phyloP scores from a whole-genome alignment of 2,888 invertebrate species.

The Drosophila mulleri region DNA sequence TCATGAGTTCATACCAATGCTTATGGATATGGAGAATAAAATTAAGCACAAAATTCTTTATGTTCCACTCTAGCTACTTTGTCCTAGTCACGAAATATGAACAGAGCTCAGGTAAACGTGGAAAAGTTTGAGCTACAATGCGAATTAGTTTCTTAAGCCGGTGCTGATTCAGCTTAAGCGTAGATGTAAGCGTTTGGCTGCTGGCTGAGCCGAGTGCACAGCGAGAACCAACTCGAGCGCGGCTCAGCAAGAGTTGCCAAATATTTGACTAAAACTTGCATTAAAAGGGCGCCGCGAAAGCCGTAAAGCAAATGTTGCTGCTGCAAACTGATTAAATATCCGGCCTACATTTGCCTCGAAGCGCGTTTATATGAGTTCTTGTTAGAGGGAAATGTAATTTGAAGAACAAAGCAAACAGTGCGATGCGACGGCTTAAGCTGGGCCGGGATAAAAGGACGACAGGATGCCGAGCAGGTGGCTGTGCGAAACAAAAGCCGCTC shows the following conservation, averaged over 20 bases:
- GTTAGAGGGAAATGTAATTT: slow-evolving; percentile 75
- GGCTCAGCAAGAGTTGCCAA: slow-evolving; percentile 1
- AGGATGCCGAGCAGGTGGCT: slow-evolving; percentile 31
- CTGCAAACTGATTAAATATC: slow-evolving; percentile 76
- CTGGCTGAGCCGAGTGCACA: not conserved
- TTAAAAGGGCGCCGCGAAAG: slow-evolving; percentile 20
- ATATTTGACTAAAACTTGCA: slow-evolving; percentile 29
- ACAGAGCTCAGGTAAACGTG: not conserved
- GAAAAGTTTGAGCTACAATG: not conserved
- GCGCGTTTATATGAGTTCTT: slow-evolving; percentile 58
- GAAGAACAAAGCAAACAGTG: slow-evolving; percentile 72
- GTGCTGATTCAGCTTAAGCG: not conserved
- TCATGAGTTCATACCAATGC: not conserved
- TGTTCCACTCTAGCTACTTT: not conserved
- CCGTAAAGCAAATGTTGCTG: slow-evolving; percentile 50
- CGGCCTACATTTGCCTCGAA: slow-evolving; percentile 60
- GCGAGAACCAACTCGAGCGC: not conserved
- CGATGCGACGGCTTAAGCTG: slow-evolving; percentile 17
- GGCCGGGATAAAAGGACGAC: slow-evolving; percentile 10
- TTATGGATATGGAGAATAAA: not conserved
- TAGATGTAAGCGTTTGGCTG: not conserved
- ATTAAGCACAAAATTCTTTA: too few species aligned
- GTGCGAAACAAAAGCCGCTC: slow-evolving; percentile 60
- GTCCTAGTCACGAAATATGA: not conserved
- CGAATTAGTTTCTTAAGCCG: not conserved